Evolutionary conservation across 2,888 invertebrate species (phyloP), one percentile per base, ranked within the genome.

Genomic region (Sthenelais limicola): DNA sequence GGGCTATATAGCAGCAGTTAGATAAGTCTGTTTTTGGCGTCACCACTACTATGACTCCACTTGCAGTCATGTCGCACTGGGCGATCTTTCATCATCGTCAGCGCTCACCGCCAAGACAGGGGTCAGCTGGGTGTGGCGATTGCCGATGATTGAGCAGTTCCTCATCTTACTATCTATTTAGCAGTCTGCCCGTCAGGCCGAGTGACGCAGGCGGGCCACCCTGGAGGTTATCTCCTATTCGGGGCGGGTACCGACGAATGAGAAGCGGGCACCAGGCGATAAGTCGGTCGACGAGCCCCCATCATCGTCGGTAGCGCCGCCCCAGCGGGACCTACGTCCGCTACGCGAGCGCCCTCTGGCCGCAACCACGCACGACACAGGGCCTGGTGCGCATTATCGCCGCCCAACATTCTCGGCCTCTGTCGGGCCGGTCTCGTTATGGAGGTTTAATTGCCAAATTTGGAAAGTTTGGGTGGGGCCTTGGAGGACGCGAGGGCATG

Each of bases 401-500:
- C 56, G 56, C 56, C 32, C 56, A 56, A n/a, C 56, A 56, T 35
- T 12, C 56, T 18, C 43, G 43, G 12, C 43, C 43, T 18, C 43
- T 12, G 32, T 35, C 56, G 30, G 32, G 56, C 33, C 43, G 18
- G 32, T 35, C 56, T 56, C 56, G 56, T 56, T 56, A 56, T 56
- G 56, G 56, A 7, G 56, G 32, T 35, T 56, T 56, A 56, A 56
- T 56, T 56, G 56, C 56, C 56, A 56, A 56, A 56, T 56, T 56
- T 56, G 56, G 56, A 56, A 56, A 56, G 30, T 56, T 56, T 56
- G 2, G 56, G 18, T 32, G 15, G 32, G 26, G 43, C 12, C 18
- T 43, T 18, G 43, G 9, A 9, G 43, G 52, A 33, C 9, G 56
- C 28, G 32, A n/a, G 32, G 56, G 56, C n/a, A 18, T 43, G 43